These are phyloP conservation scores for Hormaphis cornu DNA, from an alignment of 1,140 invertebrate species.

Conservation along the genomic window DNA sequence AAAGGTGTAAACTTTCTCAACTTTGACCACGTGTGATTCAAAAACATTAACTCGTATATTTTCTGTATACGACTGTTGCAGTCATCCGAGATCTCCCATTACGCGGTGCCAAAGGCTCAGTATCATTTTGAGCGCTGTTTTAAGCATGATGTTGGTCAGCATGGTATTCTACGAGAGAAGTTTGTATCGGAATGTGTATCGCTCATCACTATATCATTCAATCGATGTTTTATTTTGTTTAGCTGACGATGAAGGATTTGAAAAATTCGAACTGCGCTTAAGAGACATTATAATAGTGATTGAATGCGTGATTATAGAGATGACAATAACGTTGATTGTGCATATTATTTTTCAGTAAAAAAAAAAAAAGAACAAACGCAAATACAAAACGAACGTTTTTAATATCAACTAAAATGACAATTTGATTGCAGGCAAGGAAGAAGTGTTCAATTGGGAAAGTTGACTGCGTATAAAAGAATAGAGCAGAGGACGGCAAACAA, in stretches of 20 bases:
- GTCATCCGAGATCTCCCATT: slow-evolving; percentile 33
- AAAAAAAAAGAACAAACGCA: neutral
- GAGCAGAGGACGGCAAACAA: neutral
- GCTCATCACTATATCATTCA: no score
- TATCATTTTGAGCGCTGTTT: slow-evolving; percentile 14
- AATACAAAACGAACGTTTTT: neutral
- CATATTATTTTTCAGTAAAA: slow-evolving; percentile 15
- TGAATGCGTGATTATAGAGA: neutral
- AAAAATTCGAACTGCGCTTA: neutral
- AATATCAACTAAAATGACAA: neutral
- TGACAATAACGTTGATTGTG: neutral
- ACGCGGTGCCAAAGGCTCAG: slow-evolving; percentile 31
- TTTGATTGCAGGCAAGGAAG: neutral
- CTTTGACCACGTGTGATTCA: no score
- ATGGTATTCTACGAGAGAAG: slow-evolving; percentile 34
- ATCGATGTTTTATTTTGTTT: neutral
- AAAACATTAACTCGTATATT: no score
- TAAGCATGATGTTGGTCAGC: slow-evolving; percentile 28
- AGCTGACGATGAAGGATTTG: slow-evolving; percentile 3
- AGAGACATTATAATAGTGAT: slow-evolving; percentile 1
- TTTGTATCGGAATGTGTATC: no score
- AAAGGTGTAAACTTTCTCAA: no score
- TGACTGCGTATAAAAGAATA: no score
- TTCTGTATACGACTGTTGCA: neutral
- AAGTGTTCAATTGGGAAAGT: neutral